These are phyloP conservation scores for Cynopterus brachyotis DNA, from an alignment of 2,113 vertebrate species.

Conservation along the genomic window DNA sequence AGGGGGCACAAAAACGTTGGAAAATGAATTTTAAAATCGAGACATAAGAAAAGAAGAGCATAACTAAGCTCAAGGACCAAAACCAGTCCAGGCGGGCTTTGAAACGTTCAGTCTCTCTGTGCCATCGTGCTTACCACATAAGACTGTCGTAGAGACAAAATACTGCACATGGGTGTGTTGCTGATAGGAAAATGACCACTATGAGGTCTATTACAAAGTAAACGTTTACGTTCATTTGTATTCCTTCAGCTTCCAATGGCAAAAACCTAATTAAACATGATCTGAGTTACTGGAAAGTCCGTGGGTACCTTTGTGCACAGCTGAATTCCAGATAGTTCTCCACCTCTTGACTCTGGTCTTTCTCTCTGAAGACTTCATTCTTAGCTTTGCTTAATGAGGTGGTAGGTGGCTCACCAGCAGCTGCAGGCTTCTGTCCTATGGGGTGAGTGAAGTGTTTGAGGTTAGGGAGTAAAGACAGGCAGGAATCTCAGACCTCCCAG, in stretches of 20 bases:
- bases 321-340: not conserved
- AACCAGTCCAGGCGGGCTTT: not conserved
- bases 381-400: not conserved
- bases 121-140: not conserved
- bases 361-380: not conserved
- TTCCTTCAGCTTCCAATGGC: not conserved
- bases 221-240: not conserved
- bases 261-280: not conserved
- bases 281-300: not conserved
- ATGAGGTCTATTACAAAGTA: not conserved
- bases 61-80: not conserved
- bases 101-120: not conserved
- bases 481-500: not conserved
- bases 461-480: too few relatives aligned
- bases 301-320: not conserved
- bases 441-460: not conserved
- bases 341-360: not conserved
- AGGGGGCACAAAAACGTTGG: not conserved
- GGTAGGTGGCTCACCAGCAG: not conserved
- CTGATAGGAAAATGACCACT: not conserved
- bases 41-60: not conserved
- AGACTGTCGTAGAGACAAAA: not conserved
- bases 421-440: rapidly evolving
- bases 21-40: not conserved
- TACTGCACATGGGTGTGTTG: not conserved